These are phyloP conservation scores for Nebria salina DNA, from an alignment of 2,888 invertebrate genomes.

Conservation along the genomic window DNA sequence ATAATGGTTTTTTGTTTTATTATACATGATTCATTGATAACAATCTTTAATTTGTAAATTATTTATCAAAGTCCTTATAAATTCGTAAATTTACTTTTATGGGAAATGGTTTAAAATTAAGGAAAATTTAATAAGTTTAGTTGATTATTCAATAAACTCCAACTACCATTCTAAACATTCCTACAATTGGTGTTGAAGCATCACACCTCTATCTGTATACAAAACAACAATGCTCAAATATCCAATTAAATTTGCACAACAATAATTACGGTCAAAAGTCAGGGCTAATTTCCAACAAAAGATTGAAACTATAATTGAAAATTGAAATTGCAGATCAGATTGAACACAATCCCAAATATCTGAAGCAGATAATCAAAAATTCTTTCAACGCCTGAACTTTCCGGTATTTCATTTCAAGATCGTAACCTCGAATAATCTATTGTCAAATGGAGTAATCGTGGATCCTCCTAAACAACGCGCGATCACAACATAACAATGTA, in stretches of 20 bases:
- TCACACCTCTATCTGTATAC: background rate
- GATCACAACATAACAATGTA: constrained; percentile 29
- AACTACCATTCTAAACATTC: background rate
- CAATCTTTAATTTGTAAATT: no score
- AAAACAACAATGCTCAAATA: background rate
- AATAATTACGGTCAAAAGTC: background rate
- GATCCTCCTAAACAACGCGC: constrained; percentile 11
- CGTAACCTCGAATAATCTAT: constrained; percentile 28
- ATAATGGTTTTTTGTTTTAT: no score
- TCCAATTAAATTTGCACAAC: background rate
- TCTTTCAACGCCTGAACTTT: background rate
- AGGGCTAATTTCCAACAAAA: background rate
- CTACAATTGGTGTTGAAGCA: background rate
- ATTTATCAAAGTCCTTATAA: no score
- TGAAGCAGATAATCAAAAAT: background rate
- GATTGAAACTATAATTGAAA: background rate
- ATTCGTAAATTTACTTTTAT: no score
- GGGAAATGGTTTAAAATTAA: no score
- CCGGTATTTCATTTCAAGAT: constrained; percentile 18
- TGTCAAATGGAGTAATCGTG: constrained; percentile 35
- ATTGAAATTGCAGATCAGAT: background rate
- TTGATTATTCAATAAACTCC: no score
- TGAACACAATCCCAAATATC: background rate
- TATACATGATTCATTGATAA: no score
- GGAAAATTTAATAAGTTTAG: no score